Conservation (phyloP, 2,797 vertebrate genomes). For the Ibycter americanus region DNA sequence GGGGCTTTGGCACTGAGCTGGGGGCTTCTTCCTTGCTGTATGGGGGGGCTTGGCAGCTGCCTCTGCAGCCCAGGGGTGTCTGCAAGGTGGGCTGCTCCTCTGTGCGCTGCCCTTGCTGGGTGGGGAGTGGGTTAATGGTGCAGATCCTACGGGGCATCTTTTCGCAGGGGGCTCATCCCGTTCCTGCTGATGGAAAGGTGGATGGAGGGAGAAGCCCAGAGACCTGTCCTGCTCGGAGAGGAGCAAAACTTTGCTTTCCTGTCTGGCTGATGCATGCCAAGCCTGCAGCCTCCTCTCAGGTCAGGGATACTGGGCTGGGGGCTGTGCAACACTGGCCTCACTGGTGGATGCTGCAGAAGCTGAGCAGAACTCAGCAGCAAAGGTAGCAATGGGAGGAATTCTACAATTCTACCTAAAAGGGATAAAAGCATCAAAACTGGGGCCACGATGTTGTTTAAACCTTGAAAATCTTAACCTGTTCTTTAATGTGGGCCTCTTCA, state of each 20-base stretch:
- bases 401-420: neutral
- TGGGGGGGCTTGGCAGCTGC: neutral
- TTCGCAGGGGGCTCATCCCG: accelerated
- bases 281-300: neutral
- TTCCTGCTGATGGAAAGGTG: neutral
- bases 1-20: neutral
- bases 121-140: neutral
- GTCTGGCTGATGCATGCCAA: accelerated
- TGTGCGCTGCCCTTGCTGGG: neutral
- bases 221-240: neutral
- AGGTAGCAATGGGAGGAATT: neutral
- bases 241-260: neutral
- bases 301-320: neutral
- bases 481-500: neutral
- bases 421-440: neutral
- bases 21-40: neutral
- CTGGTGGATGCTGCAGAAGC: neutral
- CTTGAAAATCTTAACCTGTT: neutral
- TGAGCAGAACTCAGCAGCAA: neutral
- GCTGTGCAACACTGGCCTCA: accelerated
- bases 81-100: neutral
- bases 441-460: neutral
- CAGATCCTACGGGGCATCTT: neutral
- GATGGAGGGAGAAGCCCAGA: neutral
- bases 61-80: neutral